A percentile compares a stretch with the other conserved stretches of the same genome.
Evolutionary conservation across 2,888 invertebrate genomes (phyloP).

Genomic region (Nomada flava): DNA sequence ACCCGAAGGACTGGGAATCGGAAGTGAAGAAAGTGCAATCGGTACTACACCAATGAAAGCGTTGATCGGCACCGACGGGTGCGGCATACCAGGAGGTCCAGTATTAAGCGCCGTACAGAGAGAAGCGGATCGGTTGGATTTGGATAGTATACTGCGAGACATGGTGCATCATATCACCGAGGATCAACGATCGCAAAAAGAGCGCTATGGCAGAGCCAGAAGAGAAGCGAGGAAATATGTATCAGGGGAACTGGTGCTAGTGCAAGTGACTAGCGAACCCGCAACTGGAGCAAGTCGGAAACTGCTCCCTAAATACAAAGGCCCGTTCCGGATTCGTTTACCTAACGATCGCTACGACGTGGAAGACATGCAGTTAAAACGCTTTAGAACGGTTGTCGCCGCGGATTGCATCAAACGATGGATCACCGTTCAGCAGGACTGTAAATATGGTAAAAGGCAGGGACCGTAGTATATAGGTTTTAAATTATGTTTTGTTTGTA

Average conservation of each 20-base stretch:
- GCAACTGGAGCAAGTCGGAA: conserved; percentile 5
- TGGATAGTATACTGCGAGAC: background rate
- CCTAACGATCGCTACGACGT: conserved; percentile 28
- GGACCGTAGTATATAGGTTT: too few species aligned
- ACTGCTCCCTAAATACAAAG: conserved; percentile 12
- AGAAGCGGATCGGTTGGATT: background rate
- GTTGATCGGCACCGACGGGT: background rate
- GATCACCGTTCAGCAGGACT: too few species aligned
- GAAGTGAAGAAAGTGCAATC: background rate
- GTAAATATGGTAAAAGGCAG: too few species aligned
- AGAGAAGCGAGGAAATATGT: background rate
- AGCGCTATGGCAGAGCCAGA: conserved; percentile 2
- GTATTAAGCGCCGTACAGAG: background rate
- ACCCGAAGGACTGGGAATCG: background rate
- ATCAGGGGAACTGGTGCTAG: background rate
- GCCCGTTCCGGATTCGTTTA: background rate
- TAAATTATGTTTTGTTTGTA: too few species aligned
- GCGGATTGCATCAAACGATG: conserved; percentile 14
- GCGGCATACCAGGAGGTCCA: background rate
- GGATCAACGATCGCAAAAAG: conserved; percentile 8
- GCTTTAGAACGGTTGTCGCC: background rate
- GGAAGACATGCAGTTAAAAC: background rate
- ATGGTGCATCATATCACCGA: background rate
- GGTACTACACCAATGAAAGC: background rate
- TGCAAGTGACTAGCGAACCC: background rate